Conservation (phyloP, 1,140 invertebrate species). For the Stenopsyche tienmushanensis region DNA sequence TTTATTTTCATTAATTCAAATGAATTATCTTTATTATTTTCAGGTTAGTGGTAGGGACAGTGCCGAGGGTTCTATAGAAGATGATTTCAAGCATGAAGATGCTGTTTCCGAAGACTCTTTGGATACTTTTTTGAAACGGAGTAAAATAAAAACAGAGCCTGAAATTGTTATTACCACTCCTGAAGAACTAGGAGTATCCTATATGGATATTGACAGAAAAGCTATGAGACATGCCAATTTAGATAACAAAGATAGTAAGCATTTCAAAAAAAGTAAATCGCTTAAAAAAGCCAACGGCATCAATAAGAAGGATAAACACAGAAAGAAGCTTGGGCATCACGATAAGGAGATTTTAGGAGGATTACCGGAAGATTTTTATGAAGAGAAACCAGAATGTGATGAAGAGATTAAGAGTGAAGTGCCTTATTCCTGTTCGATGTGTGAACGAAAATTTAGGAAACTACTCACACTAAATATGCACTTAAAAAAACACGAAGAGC, state of each 20-base stretch:
- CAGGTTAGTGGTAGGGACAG: not conserved
- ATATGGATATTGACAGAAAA: not conserved
- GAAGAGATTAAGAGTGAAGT: constrained; percentile 9
- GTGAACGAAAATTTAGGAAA: constrained; percentile 52
- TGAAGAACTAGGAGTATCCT: not conserved
- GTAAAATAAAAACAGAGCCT: constrained; percentile 15
- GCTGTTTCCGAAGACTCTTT: not conserved
- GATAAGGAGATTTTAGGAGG: constrained; percentile 1
- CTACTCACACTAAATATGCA: constrained; percentile 51
- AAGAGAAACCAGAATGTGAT: constrained; percentile 4
- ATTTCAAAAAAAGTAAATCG: constrained; percentile 8
- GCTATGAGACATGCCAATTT: too few relatives aligned
- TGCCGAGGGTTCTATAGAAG: not conserved
- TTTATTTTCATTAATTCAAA: not conserved
- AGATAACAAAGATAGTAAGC: not conserved
- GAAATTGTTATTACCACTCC: constrained; percentile 3
- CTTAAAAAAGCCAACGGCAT: constrained; percentile 16
- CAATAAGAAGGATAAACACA: constrained; percentile 14
- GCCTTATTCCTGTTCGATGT: constrained; percentile 50
- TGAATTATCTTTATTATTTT: not conserved
- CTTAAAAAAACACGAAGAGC: constrained; percentile 50
- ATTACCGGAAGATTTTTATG: constrained; percentile 5
- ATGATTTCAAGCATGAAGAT: constrained; percentile 11
- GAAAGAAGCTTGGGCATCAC: constrained; percentile 6
- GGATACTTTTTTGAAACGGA: not conserved